Base-by-base conservation (phyloP, 2,113 vertebrate species). In the Nibea albiflora region DNA sequence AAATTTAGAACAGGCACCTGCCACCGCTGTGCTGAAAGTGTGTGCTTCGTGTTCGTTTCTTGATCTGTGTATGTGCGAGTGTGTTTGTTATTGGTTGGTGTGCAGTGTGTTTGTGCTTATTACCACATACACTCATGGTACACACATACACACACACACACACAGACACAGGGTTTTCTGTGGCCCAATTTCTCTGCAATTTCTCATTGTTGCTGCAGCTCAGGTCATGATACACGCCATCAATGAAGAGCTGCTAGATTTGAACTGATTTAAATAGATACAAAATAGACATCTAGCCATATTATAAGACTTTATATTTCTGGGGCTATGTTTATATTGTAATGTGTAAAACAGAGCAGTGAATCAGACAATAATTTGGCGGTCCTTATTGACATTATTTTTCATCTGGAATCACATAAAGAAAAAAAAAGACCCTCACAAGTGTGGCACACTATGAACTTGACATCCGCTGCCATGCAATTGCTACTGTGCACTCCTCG, bases 1-100 rank as follows among this genome's bases (percentile, higher is more conserved):
- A 85, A 83, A 92, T 93, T 78, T 90, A 84, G 83, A 92, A 87
- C 88, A 92, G 91, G 91, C 93, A 92, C 90, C 90, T 86, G 88
- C 87, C 85, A 73, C 86, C 28, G 78, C 90, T 83, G 68, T 62
- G 80, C 76, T 58, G 52, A 73, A 79, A 82, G 84, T 85, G 84
- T 54, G 57, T 63, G 69, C 64, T 69, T 72, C 66, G 69, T 69
- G 56, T 80, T 83, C 80, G 75, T 73, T 76, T 88, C 64, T 69
- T 76, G 53, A 63, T 77, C 77, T 67, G 50, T 85, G 60, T 16
- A 16, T 39, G 67, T 58, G 64, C 49, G 42, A 49, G 73, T 73
- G 22, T 73, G 28, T 71, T 74, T 49, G 26, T 63, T 19, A 24
- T 22, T 20, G 61, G 78, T 74, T 65, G 65, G 20, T 71, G 49